Conservation (phyloP, 2,888 invertebrate species). For the Alloplasta piceator region DNA sequence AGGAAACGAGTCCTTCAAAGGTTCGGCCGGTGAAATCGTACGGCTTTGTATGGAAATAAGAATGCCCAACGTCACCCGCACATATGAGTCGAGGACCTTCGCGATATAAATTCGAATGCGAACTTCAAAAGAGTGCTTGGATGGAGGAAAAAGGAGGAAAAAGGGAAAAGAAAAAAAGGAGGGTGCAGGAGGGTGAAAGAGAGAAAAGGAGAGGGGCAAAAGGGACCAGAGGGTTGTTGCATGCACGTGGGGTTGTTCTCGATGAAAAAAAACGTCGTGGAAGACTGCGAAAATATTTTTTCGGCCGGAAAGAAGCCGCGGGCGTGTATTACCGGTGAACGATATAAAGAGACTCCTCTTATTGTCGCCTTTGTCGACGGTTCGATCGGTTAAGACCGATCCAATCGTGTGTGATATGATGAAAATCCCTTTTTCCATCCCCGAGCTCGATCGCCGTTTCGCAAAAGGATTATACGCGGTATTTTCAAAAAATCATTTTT, state of each 20-base stretch:
- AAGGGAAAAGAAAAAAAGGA: conserved; percentile 46
- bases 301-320: conserved; percentile 72
- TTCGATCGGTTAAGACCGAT: conserved; percentile 13
- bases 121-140: conserved; percentile 73
- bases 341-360: conserved; percentile 48
- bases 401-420: background rate
- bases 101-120: conserved; percentile 74
- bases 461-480: too few relatives aligned
- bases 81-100: conserved; percentile 55
- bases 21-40: conserved; percentile 77
- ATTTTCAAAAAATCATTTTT: too few relatives aligned
- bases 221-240: conserved; percentile 51
- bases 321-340: conserved; percentile 22
- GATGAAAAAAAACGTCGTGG: conserved; percentile 62
- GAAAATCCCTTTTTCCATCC: too few relatives aligned
- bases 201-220: conserved; percentile 55
- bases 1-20: conserved; percentile 74
- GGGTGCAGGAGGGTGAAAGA: conserved; percentile 28
- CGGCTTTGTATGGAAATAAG: conserved; percentile 80
- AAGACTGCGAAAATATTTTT: conserved; percentile 77
- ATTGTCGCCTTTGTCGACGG: conserved; percentile 42
- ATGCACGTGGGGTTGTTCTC: background rate
- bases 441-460: too few relatives aligned
- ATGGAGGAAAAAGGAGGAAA: conserved; percentile 37
- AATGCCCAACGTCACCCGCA: conserved; percentile 74